phyloP scores from a whole-genome alignment of 2,113 vertebrate genomes.

The Neomonachus schauinslandi region DNA sequence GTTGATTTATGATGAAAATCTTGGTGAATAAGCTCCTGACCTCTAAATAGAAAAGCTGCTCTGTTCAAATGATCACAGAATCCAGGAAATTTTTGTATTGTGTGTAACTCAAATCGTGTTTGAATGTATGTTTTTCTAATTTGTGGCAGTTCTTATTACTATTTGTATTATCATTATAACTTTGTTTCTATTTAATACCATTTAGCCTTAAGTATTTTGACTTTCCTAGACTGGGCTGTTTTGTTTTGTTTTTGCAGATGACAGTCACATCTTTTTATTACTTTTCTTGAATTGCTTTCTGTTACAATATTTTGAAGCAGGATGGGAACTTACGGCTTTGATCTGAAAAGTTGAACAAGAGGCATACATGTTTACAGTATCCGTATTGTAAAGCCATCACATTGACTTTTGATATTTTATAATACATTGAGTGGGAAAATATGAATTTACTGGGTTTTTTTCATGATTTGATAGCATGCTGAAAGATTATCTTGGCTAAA shows the following conservation, averaged over 20 bases:
- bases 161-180: background rate
- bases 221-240: slow-evolving; percentile 80
- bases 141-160: background rate
- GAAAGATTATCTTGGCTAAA: background rate
- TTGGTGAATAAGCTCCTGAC: slow-evolving; percentile 26
- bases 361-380: background rate
- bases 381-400: background rate
- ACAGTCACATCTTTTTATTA: slow-evolving; percentile 91
- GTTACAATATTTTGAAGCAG: slow-evolving; percentile 89
- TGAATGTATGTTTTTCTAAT: slow-evolving; percentile 43
- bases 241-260: slow-evolving; percentile 90
- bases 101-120: slow-evolving; percentile 10
- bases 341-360: slow-evolving; percentile 9
- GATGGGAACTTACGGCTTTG: slow-evolving; percentile 77
- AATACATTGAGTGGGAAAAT: background rate
- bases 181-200: slow-evolving; percentile 62
- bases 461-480: slow-evolving; percentile 36
- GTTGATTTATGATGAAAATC: slow-evolving; percentile 48
- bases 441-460: background rate
- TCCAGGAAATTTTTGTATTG: background rate
- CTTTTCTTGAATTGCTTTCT: slow-evolving; percentile 93
- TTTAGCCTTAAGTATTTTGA: slow-evolving; percentile 86
- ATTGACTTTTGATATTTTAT: slow-evolving; percentile 45
- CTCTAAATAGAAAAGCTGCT: slow-evolving; percentile 28
- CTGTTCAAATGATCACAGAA: background rate